phyloP scores from a whole-genome alignment of 1,140 invertebrate genomes.

The Homarus americanus region DNA sequence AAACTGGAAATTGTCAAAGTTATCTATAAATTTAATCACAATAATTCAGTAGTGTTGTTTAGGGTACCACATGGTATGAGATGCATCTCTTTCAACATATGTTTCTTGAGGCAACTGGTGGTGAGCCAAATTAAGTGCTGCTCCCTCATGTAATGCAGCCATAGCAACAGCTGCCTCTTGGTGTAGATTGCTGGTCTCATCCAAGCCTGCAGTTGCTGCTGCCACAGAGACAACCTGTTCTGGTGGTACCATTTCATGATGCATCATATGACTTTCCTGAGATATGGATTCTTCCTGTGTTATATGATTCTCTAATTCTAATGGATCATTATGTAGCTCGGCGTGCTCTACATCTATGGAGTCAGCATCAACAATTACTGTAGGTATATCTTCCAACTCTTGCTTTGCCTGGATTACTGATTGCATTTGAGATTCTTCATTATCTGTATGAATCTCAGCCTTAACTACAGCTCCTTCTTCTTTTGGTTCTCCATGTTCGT shows the following conservation, averaged over 20 bases:
- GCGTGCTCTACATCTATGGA: slow-evolving; percentile 2
- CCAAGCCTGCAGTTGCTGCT: slow-evolving; percentile 37
- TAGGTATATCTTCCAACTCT: slow-evolving; percentile 54
- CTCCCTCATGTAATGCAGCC: slow-evolving; percentile 64
- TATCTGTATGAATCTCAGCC: slow-evolving; percentile 31
- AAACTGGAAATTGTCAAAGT: neutral
- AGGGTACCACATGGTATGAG: slow-evolving; percentile 60
- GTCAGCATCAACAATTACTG: slow-evolving; percentile 55
- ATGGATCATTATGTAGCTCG: neutral
- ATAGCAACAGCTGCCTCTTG: slow-evolving; percentile 64
- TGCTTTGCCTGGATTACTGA: slow-evolving; percentile 43
- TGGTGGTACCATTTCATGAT: slow-evolving; percentile 43
- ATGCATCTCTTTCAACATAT: slow-evolving; percentile 55
- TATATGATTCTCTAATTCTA: neutral
- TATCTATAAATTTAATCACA: neutral
- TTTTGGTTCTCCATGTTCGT: slow-evolving; percentile 20
- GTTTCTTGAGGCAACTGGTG: slow-evolving; percentile 63
- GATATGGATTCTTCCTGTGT: slow-evolving; percentile 9
- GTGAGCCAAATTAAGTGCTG: slow-evolving; percentile 48
- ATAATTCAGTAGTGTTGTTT: slow-evolving; percentile 38
- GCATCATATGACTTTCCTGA: slow-evolving; percentile 32
- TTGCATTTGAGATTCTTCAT: slow-evolving; percentile 19
- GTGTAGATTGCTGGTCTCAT: slow-evolving; percentile 50
- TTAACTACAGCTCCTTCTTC: slow-evolving; percentile 23
- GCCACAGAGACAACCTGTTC: slow-evolving; percentile 36